Percentiles rank a stretch among this genome's conserved stretches.
Evolutionary conservation across 1,140 invertebrate genomes (phyloP).

Genomic region (Teleogryllus occipitalis): DNA sequence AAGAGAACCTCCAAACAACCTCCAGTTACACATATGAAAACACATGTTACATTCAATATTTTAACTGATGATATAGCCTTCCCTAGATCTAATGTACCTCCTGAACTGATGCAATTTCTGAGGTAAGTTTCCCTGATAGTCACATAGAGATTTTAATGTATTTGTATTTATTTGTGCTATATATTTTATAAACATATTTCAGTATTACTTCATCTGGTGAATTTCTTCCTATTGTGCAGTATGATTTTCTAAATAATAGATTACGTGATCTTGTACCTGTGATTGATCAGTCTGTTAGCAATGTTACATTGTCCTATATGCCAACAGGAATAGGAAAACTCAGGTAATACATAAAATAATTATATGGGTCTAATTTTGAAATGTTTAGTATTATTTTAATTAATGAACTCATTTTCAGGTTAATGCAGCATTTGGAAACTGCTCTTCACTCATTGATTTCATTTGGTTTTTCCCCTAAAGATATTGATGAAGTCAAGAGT

Average conservation of each 20-base stretch:
- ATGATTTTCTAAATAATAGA: conserved; percentile 72
- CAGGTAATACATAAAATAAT: conserved; percentile 32
- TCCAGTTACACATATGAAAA: conserved; percentile 52
- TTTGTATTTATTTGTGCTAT: not conserved
- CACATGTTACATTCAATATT: conserved; percentile 50
- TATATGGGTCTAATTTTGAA: not conserved
- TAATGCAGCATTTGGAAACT: conserved; percentile 71
- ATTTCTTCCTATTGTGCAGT: conserved; percentile 75
- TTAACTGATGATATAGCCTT: conserved; percentile 55
- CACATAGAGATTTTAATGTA: not conserved
- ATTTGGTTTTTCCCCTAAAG: conserved; percentile 85
- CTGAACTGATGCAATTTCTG: conserved; percentile 47
- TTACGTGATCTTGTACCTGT: conserved; percentile 62
- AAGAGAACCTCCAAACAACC: too few relatives aligned
- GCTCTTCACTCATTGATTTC: conserved; percentile 62
- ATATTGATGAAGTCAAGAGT: conserved; percentile 93
- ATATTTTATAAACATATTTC: conserved; percentile 30
- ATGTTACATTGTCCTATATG: conserved; percentile 51
- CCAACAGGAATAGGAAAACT: conserved; percentile 61
- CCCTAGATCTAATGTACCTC: conserved; percentile 48
- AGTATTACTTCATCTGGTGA: conserved; percentile 53
- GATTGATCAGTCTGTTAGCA: conserved; percentile 45
- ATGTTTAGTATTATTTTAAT: conserved; percentile 8
- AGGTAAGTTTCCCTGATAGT: conserved; percentile 36
- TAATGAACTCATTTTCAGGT: conserved; percentile 25